Evolutionary conservation across 2,888 invertebrate species (phyloP).

Genomic region (Sicus ferrugineus): DNA sequence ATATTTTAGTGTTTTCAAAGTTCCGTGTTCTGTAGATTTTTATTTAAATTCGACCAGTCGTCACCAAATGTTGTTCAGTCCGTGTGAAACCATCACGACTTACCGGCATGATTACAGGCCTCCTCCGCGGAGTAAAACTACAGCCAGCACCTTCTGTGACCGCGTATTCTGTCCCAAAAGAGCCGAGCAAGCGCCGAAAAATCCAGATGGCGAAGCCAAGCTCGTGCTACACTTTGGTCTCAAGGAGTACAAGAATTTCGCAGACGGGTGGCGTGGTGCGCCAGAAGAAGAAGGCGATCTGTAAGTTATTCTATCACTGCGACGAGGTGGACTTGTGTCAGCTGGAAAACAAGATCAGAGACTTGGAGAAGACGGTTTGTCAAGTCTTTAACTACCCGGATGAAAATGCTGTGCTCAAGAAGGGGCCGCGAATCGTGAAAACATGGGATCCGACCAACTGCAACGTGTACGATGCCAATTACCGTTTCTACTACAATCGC

Average conservation of each 20-base stretch:
- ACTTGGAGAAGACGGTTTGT: not conserved
- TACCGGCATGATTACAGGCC: not conserved
- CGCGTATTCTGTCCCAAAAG: not conserved
- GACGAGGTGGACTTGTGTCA: not conserved
- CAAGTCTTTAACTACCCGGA: not conserved
- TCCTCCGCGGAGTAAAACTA: not conserved
- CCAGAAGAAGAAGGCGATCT: not conserved
- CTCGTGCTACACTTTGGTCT: not conserved
- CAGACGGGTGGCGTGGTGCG: not conserved
- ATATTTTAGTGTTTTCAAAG: too few relatives aligned
- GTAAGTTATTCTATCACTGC: not conserved
- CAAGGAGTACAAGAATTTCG: not conserved
- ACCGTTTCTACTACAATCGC: not conserved
- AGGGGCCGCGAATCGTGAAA: not conserved
- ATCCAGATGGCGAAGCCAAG: not conserved
- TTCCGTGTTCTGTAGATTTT: too few relatives aligned
- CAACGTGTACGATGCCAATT: not conserved
- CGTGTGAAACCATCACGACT: conserved; percentile 5
- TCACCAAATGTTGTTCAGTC: conserved; percentile 2
- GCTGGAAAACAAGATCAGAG: not conserved
- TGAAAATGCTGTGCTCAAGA: not conserved
- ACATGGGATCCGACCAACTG: not conserved
- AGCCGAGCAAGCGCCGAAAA: not conserved
- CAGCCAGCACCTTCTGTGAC: not conserved
- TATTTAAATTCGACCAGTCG: too few relatives aligned